Conservation (phyloP, 2,113 vertebrate species). For the Corythornis cristatus region DNA sequence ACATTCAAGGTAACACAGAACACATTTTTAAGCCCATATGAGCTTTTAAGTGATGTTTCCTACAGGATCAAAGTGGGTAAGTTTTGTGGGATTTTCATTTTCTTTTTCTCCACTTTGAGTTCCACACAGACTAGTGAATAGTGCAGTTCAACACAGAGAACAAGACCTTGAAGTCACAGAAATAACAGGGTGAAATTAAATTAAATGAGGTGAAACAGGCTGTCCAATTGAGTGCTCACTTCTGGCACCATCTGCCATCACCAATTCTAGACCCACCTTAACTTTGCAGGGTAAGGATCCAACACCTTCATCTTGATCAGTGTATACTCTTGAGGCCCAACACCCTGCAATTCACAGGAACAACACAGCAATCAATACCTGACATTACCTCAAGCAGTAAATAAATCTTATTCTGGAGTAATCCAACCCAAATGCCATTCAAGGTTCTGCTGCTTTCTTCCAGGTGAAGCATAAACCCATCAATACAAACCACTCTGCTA, state of each 20-base stretch:
- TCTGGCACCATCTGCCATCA: neutral
- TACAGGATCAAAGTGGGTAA: neutral
- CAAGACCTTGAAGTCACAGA: neutral
- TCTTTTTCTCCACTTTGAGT: neutral
- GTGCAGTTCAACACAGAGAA: neutral
- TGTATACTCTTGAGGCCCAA: conserved; percentile 96
- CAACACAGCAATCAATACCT: neutral
- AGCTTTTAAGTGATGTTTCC: neutral
- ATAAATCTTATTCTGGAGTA: neutral
- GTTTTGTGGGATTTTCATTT: neutral
- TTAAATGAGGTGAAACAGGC: neutral
- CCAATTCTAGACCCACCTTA: conserved; percentile 81
- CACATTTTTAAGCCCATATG: neutral
- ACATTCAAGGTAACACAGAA: neutral
- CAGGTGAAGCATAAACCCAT: neutral
- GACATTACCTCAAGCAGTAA: neutral
- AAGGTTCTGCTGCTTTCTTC: neutral
- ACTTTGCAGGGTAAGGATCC: conserved; percentile 89
- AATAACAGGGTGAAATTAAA: neutral
- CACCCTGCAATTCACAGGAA: conserved; percentile 80
- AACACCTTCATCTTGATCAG: conserved; percentile 95
- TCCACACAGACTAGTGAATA: rapidly evolving
- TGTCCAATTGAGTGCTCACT: neutral
- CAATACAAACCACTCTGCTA: neutral
- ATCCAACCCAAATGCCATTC: neutral